These are phyloP conservation scores for Gallinago media DNA, from an alignment of 2,113 vertebrate species.

Conservation along the genomic window DNA sequence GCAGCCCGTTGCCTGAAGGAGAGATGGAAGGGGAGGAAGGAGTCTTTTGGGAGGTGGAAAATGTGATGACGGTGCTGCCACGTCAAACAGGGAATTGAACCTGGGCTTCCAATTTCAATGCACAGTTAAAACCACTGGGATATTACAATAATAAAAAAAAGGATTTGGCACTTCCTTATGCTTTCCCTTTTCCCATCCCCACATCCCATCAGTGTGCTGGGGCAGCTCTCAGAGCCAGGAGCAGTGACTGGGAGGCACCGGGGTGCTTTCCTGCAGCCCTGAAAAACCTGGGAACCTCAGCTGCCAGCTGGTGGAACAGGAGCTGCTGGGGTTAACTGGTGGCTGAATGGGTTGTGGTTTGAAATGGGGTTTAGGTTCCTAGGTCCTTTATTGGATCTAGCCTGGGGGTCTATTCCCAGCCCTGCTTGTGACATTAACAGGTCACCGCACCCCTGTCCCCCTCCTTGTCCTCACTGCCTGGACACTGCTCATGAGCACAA, in stretches of 20 bases:
- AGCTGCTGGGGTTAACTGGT: not conserved
- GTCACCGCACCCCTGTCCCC: not conserved
- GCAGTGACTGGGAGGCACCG: accelerated
- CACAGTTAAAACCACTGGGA: not conserved
- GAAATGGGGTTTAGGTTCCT: not conserved
- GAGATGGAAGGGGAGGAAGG: not conserved
- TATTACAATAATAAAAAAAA: not conserved
- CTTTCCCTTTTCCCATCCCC: not conserved
- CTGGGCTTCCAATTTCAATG: not conserved
- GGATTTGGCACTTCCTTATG: not conserved
- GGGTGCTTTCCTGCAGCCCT: not conserved
- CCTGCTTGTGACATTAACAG: not conserved
- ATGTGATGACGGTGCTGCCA: not conserved
- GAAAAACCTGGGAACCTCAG: not conserved
- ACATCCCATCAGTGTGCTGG: accelerated
- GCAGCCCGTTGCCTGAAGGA: not conserved
- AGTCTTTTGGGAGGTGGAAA: not conserved
- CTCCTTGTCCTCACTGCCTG: not conserved
- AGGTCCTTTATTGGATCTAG: constrained; percentile 61
- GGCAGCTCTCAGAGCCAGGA: not conserved
- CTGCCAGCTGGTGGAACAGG: not conserved
- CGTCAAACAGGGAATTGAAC: not conserved
- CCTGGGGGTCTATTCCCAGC: constrained; percentile 22
- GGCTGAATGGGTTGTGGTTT: not conserved
- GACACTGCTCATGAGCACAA: accelerated